Evolutionary conservation across 2,113 vertebrate genomes (phyloP), one percentile per base, ranked within the genome.

Genomic region (Mesembrinibis cayennensis): DNA sequence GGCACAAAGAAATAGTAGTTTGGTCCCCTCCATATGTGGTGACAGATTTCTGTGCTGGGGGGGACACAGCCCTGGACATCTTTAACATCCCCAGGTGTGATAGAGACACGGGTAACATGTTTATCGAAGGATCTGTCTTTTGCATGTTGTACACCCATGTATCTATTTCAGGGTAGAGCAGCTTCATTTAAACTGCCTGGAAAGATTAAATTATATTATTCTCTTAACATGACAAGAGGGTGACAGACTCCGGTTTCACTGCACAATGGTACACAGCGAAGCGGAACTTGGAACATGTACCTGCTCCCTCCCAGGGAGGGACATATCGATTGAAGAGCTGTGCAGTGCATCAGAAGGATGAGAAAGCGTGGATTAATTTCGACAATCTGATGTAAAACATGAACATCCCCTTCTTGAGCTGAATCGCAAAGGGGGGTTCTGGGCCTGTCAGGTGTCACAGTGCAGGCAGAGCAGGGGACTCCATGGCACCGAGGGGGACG

Each of bases 121-220:
- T 87, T 89, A 93, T 94, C 29, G 63, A 92, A 93, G 69, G 87
- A 79, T 55, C 94, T 95, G 55, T n/a, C 90, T 95, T 96, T 63
- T 87, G 80, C 52, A 23, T 49, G 84, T 86, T 94, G 65, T 72
- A 81, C 62, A 78, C 69, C 34, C 85, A 2, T 93, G 94, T 93
- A 90, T 95, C 94, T 96, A 95, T 97, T 97, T 97, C 94, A 95
- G 88, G 89, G 58, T 95, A 94, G 96, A 87, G 89, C 87, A 79
- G 86, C 89, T 96, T 97, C 72, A 89, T 95, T 96, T 95, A 96
- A 91, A 89, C 91, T 92, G 72, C 94, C 81, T 83, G 87, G 73
- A 95, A 91, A 95, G 94, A 96, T 96, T 97, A 94, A 94, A 95
- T 97, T 94, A 87, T 97, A 97, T 96, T 91, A 94, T 90, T 94